Base-by-base conservation (phyloP, 2,113 vertebrate species). In the Otocyon megalotis region DNA sequence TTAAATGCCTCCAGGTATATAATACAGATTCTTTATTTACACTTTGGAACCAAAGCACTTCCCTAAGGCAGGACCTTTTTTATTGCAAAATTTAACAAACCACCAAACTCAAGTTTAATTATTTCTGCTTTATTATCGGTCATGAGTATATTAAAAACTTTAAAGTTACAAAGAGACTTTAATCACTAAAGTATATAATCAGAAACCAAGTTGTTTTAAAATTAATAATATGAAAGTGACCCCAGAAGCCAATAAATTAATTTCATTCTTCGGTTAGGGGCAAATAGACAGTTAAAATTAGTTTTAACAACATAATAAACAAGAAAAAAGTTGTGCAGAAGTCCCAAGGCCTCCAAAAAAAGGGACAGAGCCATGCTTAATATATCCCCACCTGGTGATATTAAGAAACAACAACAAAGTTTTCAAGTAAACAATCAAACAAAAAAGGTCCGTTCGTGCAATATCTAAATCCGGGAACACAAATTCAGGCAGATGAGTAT, bases 21-120 rank as follows among this genome's bases (percentile, higher is more conserved):
- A 85, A 96, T 60, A 94, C 0, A 85, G 74, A 90, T 54, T 95
- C 16, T 77, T 85, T 37, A 94, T 82, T 84, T 87, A 92, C 10
- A 89, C 35, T 50, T 74, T 93, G 62, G 96, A 96, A 91, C 60
- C 69, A 69, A 53, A 79, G 37, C 50, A 92, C 56, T 94, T 94
- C 28, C 76, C 96, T 97, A 85, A 74, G 17, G 65, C 32, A 95
- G 16, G 58, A 28, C 24, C 24, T 91, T 92, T 92, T 90, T 95
- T 79, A 74, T 93, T 90, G 79, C n/a, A 95, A 94, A 97, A 86
- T 94, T 96, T 96, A 97, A 97, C 93, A 96, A 91, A 95, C 53
- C 71, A 97, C 96, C 93, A 96, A 98, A 97, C 90, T 98, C 97
- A 96, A 93, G 85, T 95, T 97, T 97, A 77, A 93, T 96, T 93